Evolutionary conservation across 2,888 invertebrate genomes (phyloP), one percentile per base, ranked within the genome.

Genomic region (Tenthredo amoena): DNA sequence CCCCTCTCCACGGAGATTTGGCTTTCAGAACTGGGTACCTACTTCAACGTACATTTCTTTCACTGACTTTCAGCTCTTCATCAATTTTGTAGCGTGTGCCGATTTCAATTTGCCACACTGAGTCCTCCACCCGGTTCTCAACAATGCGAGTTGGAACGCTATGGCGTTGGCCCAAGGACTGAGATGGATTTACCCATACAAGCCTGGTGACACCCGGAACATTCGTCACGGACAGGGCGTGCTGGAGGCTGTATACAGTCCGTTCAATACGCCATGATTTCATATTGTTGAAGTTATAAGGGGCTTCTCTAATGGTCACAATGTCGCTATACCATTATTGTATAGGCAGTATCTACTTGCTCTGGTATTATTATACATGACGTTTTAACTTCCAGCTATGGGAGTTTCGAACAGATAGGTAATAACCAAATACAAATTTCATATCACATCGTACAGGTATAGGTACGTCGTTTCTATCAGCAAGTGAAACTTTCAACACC

Each of bases 141-240:
- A 83, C 83, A 83, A 83, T 83, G 71, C 31, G 43, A 10, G 31
- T 58, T 47, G n/a, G 68, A 18, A 81, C 37, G 62, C 34, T 26
- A 43, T 37, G 71, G 55, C 34, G 12, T 21, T 68, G 50, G 83
- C 9, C 10, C 50, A 47, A 34, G 37, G 83, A 71, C 43, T 81
- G 37, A 10, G 9, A 81, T 37, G 81, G 81, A 62, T 43, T 81
- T 62, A 47, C 12, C 62, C 72, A 58, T 68, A 83, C 83, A 40
- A 47, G 87, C 85, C 84, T 84, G 62, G 83, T 83, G 83, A 85
- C 86, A 82, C 74, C 83, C 87, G 84, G 68, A 77, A 68, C 83
- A 87, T 88, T 88, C 86, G 88, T 86, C 86, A 87, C 88, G 88
- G 87, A 83, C 86, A 77, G 85, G 62, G 72, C 85, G 76, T 83